Conservation (phyloP, 2,888 invertebrate species). For the Melanotus villosus region DNA sequence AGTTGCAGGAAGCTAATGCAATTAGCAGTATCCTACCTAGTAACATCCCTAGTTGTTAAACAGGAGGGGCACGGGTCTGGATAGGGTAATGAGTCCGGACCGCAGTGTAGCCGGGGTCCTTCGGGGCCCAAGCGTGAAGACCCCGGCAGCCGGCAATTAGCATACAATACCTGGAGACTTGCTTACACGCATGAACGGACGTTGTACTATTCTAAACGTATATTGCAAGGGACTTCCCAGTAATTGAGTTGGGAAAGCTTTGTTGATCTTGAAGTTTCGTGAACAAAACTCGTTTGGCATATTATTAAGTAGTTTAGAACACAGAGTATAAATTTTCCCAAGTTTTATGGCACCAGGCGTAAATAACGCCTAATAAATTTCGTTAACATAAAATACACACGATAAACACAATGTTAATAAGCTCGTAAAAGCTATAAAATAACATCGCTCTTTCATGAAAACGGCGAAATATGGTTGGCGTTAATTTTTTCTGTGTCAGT, state of each 20-base stretch:
- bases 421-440: too few relatives aligned
- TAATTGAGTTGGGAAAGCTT: conserved; percentile 48
- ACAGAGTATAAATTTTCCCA: not conserved
- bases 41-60: conserved; percentile 62
- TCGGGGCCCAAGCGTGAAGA: conserved; percentile 57
- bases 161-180: conserved; percentile 60
- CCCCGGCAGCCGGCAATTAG: conserved; percentile 60
- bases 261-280: conserved; percentile 40
- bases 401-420: too few relatives aligned
- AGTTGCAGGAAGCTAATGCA: conserved; percentile 61
- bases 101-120: conserved; percentile 56
- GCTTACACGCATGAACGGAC: conserved; percentile 53
- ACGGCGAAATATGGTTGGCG: too few relatives aligned
- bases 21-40: conserved; percentile 61
- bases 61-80: conserved; percentile 56
- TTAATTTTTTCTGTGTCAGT: too few relatives aligned
- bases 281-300: conserved; percentile 20
- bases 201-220: conserved; percentile 47
- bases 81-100: conserved; percentile 60
- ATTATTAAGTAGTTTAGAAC: conserved; percentile 4
- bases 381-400: too few relatives aligned
- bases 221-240: conserved; percentile 50
- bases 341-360: not conserved
- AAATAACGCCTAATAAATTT: not conserved
- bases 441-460: too few relatives aligned